Evolutionary conservation across 1,140 invertebrate species (phyloP).

Genomic region (Maniola jurtina): DNA sequence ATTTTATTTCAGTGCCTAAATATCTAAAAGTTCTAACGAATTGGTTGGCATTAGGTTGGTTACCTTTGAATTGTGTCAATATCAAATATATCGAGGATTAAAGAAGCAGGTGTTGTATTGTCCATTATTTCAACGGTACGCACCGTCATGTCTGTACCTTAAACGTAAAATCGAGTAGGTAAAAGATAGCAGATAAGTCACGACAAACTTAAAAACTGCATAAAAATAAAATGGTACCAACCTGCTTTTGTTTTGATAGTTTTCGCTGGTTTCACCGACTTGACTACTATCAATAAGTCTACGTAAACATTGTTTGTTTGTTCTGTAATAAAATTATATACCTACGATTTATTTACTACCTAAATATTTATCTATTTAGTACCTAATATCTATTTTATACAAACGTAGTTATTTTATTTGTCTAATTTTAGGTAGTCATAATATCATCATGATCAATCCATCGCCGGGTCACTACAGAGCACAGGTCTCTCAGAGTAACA

Average conservation of each 20-base stretch:
- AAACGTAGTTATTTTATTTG: too few relatives aligned
- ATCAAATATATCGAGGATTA: constrained; percentile 75
- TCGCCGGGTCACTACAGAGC: too few relatives aligned
- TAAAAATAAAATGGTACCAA: constrained; percentile 16
- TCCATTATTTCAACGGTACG: constrained; percentile 77
- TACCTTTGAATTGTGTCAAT: constrained; percentile 75
- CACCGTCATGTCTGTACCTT: constrained; percentile 67
- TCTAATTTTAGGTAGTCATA: too few relatives aligned
- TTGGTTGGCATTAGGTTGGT: neutral
- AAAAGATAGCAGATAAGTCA: too few relatives aligned
- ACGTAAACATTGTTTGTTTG: constrained; percentile 57
- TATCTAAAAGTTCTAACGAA: neutral
- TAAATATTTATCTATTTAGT: too few relatives aligned
- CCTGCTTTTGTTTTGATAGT: constrained; percentile 74
- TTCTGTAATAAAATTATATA: constrained; percentile 55
- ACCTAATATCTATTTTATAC: too few relatives aligned
- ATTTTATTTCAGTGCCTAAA: neutral
- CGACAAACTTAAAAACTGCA: too few relatives aligned
- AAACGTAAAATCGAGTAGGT: neutral
- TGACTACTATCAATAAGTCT: constrained; percentile 78
- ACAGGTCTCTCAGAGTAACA: too few relatives aligned
- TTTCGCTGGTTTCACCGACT: constrained; percentile 70
- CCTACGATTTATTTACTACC: too few relatives aligned
- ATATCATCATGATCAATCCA: too few relatives aligned
- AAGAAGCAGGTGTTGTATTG: constrained; percentile 72